A percentile compares a stretch with the other conserved stretches of the same genome.
Conservation (phyloP, 2,113 vertebrate species). For the Pogona vitticeps region DNA sequence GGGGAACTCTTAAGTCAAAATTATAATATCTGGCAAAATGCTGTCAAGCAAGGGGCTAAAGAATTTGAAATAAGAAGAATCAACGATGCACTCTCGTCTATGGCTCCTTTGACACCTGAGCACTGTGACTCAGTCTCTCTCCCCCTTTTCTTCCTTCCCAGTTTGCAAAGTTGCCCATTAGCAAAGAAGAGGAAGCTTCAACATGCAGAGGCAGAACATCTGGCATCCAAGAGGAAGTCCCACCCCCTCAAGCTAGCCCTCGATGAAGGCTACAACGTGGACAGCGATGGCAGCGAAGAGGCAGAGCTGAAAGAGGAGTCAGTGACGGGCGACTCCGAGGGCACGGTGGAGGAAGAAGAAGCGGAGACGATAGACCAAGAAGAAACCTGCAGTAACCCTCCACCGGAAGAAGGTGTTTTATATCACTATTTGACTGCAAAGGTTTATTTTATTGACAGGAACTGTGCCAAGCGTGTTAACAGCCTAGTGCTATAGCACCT, state of each 20-base stretch:
- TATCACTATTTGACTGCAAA: conserved; percentile 43
- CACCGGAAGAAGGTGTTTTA: conserved; percentile 77
- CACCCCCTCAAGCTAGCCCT: conserved; percentile 89
- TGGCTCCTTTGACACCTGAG: neutral
- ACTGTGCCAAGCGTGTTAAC: conserved; percentile 55
- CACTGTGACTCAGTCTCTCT: neutral
- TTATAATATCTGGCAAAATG: too few relatives aligned
- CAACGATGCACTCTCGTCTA: too few relatives aligned
- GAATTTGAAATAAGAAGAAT: too few relatives aligned
- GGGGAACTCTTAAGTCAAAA: too few relatives aligned
- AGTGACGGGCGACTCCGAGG: conserved; percentile 78
- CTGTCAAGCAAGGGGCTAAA: too few relatives aligned
- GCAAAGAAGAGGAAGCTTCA: conserved; percentile 93
- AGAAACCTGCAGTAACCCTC: conserved; percentile 63
- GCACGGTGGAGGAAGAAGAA: conserved; percentile 77
- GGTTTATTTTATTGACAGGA: conserved; percentile 41
- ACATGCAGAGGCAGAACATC: conserved; percentile 82
- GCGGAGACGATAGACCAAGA: conserved; percentile 71
- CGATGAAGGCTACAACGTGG: conserved; percentile 89
- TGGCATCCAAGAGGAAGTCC: conserved; percentile 91
- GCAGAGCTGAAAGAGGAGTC: conserved; percentile 83
- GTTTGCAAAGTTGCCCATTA: conserved; percentile 91
- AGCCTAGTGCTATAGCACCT: conserved; percentile 52
- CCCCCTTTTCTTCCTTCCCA: conserved; percentile 47
- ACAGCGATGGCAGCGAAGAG: conserved; percentile 89